Evolutionary conservation across 2,888 invertebrate genomes (phyloP).

Genomic region (Hanleya hanleyi): DNA sequence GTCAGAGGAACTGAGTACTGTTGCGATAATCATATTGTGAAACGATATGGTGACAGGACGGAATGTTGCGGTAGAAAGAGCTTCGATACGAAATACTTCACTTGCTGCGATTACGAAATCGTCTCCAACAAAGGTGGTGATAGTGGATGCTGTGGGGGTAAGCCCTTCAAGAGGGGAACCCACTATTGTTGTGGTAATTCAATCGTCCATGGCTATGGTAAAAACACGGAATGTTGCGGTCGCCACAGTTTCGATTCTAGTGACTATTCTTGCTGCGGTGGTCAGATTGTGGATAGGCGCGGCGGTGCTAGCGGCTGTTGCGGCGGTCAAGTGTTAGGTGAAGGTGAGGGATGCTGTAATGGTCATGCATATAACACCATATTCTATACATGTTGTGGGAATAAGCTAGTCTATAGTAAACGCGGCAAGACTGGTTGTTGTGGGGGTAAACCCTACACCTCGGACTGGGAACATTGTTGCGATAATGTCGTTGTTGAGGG

Average conservation of each 20-base stretch:
- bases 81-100: neutral
- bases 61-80: neutral
- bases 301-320: neutral
- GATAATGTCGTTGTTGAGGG: neutral
- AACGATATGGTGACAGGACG: neutral
- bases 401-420: neutral
- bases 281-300: neutral
- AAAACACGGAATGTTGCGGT: neutral
- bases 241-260: neutral
- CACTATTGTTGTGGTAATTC: neutral
- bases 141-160: neutral
- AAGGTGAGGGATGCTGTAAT: neutral
- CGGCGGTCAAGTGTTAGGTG: neutral
- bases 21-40: neutral
- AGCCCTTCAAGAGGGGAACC: neutral
- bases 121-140: neutral
- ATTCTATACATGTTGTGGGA: neutral
- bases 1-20: neutral
- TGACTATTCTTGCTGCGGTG: neutral
- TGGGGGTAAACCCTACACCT: slow-evolving; percentile 2
- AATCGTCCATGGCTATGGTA: neutral
- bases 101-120: neutral
- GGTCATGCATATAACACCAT: neutral
- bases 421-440: neutral
- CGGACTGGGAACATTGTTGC: neutral